A percentile compares a stretch with the other conserved stretches of the same genome.
These are phyloP conservation scores for Halictus quadricinctus DNA, from an alignment of 2,888 invertebrate species.

Conservation along the genomic window DNA sequence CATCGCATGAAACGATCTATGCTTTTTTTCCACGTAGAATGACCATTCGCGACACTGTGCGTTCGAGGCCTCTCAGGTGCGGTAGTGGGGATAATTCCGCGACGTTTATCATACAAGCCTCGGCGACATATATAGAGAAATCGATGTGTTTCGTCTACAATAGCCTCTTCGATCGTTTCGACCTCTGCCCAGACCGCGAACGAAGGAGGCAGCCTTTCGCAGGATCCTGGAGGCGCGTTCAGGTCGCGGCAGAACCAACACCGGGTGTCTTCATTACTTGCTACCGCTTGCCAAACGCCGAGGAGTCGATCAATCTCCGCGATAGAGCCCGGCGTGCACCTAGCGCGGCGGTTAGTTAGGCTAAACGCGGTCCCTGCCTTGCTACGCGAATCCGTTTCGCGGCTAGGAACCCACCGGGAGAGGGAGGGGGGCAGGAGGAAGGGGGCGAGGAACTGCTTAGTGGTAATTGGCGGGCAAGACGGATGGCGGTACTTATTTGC, in stretches of 20 bases:
- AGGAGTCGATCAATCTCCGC: constrained; percentile 52
- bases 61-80: too few relatives aligned
- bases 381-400: constrained; percentile 22
- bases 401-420: constrained; percentile 14
- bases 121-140: too few relatives aligned
- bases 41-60: too few relatives aligned
- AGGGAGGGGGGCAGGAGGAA: background rate
- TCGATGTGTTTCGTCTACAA: too few relatives aligned
- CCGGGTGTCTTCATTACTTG: constrained; percentile 61
- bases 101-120: too few relatives aligned
- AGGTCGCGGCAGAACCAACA: constrained; percentile 11
- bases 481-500: constrained; percentile 81
- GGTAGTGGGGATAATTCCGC: too few relatives aligned
- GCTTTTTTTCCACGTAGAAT: too few relatives aligned
- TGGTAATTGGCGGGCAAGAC: constrained; percentile 81
- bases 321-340: constrained; percentile 23
- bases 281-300: constrained; percentile 45
- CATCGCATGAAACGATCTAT: too few relatives aligned
- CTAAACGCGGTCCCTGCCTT: constrained; percentile 18
- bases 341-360: constrained; percentile 21
- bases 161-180: too few relatives aligned
- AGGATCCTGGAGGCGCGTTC: background rate
- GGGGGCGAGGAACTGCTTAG: constrained; percentile 57
- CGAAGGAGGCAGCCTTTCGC: background rate
- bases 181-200: background rate